Conservation (phyloP, 1,140 invertebrate genomes). For the Mizuhopecten yessoensis region DNA sequence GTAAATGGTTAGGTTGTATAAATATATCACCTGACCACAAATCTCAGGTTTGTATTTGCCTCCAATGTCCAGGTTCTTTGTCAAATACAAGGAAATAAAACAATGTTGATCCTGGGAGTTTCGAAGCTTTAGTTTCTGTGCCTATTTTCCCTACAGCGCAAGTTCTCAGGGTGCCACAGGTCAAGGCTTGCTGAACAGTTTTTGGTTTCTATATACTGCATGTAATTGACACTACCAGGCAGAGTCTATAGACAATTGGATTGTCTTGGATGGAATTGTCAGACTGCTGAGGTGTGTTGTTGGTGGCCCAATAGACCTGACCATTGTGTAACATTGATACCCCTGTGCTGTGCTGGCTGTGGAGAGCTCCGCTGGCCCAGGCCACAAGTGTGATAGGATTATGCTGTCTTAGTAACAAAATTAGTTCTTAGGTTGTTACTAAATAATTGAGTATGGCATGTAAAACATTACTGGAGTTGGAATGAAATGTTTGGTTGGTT, state of each 20-base stretch:
- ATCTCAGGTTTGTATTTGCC: neutral
- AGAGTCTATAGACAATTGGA: neutral
- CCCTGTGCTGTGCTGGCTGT: neutral
- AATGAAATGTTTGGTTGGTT: slow-evolving; percentile 15
- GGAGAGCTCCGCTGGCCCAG: neutral
- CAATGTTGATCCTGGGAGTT: neutral
- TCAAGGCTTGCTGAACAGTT: neutral
- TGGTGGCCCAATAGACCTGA: neutral
- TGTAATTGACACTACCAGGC: neutral
- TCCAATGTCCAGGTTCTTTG: neutral
- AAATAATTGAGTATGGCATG: slow-evolving; percentile 27
- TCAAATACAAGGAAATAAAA: slow-evolving; percentile 19
- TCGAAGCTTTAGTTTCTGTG: neutral
- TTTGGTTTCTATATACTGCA: neutral
- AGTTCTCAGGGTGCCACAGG: neutral
- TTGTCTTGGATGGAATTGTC: too few relatives aligned
- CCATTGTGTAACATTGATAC: neutral
- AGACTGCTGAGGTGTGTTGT: neutral
- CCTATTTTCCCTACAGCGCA: neutral
- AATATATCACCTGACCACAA: neutral
- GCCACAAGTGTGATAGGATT: neutral
- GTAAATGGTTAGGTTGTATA: neutral
- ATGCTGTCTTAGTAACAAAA: slow-evolving; percentile 32
- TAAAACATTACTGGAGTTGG: neutral
- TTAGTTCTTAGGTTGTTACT: neutral